Evolutionary conservation across 2,113 vertebrate species (phyloP).

Genomic region (Brienomyrus longianalis): DNA sequence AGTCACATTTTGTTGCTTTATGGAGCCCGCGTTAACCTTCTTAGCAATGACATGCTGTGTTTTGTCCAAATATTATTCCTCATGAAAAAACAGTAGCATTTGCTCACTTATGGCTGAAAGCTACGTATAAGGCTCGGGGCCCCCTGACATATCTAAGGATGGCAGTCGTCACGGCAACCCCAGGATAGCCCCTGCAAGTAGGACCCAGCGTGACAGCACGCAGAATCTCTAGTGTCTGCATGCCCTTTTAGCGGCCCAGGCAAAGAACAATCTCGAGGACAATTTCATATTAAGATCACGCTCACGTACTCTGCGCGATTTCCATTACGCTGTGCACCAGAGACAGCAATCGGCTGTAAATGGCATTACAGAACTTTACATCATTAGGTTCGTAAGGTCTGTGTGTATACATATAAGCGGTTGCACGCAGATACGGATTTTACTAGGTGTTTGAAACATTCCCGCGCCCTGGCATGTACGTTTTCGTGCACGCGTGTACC

Average conservation of each 20-base stretch:
- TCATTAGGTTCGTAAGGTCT: not conserved
- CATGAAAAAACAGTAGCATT: not conserved
- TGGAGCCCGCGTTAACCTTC: not conserved
- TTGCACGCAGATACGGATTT: not conserved
- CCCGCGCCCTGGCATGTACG: not conserved
- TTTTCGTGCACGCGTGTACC: not conserved
- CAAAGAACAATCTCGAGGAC: not conserved
- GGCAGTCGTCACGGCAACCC: not conserved
- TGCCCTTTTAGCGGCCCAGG: not conserved
- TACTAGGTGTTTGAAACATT: not conserved
- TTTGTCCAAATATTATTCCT: not conserved
- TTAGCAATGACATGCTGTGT: not conserved
- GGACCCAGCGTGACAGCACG: not conserved
- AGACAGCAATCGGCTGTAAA: not conserved
- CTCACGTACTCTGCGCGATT: not conserved
- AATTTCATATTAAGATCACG: not conserved
- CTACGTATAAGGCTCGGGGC: not conserved
- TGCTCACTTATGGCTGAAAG: not conserved
- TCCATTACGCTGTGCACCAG: not conserved
- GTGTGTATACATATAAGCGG: not conserved
- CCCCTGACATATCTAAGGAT: not conserved
- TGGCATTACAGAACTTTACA: not conserved
- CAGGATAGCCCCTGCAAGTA: not conserved
- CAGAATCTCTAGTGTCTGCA: not conserved
- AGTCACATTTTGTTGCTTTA: not conserved